Evolutionary conservation across 1,140 invertebrate species (phyloP), one percentile per base, ranked within the genome.

Genomic region (Oreohelix idahoensis): DNA sequence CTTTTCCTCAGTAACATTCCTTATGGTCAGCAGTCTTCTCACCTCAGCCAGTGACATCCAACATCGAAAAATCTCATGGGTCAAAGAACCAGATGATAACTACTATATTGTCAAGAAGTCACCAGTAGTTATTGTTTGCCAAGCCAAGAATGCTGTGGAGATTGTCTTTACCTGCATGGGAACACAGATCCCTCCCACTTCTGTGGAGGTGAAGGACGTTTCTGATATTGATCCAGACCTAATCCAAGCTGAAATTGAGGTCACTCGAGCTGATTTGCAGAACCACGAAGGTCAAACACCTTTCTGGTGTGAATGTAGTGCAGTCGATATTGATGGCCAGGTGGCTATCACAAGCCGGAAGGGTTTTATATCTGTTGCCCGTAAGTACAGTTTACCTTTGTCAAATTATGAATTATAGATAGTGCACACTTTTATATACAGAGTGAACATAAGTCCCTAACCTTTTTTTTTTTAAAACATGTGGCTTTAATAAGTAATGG

Each of bases 151-250:
- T 38, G 81, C 81, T 23, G 39, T 32, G 2, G 42, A 58, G 20
- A 85, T 85, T 77, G 63, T 38, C 20, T 85, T 85, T 63, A 76
- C 26, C 10, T 85, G 84, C 42, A 53, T n/a, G 29, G 84, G 84
- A 17, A 35, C 78, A 17, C 36, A 51, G 70, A 70, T 85, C 15
- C 84, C 84, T 29, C 70, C 74, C 0, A 23, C 79, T 0, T 84
- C 84, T 23, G 73, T 77, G 26, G 75, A 51, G 45, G 63, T 75
- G 1, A 63, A 77, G 23, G 66, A 75, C 13, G 53, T 51, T 17
- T 76, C 42, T 36, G 78, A 84, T 42, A 71, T 78, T 32, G 79
- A 74, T 26, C 39, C 58, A 11, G 63, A 80, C 10, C 2, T 81
- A 26, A 75, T 74, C 11, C 42, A 75, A 53, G 75, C 79, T 0